Evolutionary conservation across 2,113 vertebrate genomes (phyloP), one percentile per base, ranked within the genome.

Genomic region (Daboia siamensis): DNA sequence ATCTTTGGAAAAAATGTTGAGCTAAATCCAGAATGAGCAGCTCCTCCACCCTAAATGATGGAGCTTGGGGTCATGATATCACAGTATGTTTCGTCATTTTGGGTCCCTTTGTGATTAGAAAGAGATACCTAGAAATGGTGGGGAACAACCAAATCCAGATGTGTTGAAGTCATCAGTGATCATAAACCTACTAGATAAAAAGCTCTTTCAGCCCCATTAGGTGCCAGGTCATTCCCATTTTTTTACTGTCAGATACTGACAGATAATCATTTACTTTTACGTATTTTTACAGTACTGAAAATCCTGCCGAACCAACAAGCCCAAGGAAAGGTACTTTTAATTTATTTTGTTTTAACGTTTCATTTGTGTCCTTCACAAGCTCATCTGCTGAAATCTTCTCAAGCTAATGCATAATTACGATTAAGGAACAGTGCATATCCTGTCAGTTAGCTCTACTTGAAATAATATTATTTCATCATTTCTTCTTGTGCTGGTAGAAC

Each of bases 201-300:
- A 80, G 17, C 33, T 80, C 6, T 80, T 80, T 9, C 17, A 80
- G 17, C 33, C 69, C 74, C 33, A 80, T 80, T 44, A 44, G 33
- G 17, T 80, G 7, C 33, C 33, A 39, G 74, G 33, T 80, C 33
- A 80, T 80, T 80, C 33, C 74, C 74, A 80, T 88, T 33, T 20
- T 15, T 90, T 48, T 85, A n/a, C 5, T 52, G 29, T 39, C 46
- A 48, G 59, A 54, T 61, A 51, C 91, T 90, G 23, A 57, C n/a
- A 90, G 13, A 51, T 92, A 91, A 69, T 88, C 29, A 80, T 17
- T 91, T 0, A 0, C 39, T 87, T 64, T 84, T 39, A 1, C 1
- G 39, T 90, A 94, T 87, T 90, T 87, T 90, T 29, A 92, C 52
- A 87, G 48, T 54, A 87, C 24, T 74, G 21, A 64, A 44, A 69